Base-by-base conservation (phyloP, 2,888 invertebrate genomes). In the Sicus ferrugineus region DNA sequence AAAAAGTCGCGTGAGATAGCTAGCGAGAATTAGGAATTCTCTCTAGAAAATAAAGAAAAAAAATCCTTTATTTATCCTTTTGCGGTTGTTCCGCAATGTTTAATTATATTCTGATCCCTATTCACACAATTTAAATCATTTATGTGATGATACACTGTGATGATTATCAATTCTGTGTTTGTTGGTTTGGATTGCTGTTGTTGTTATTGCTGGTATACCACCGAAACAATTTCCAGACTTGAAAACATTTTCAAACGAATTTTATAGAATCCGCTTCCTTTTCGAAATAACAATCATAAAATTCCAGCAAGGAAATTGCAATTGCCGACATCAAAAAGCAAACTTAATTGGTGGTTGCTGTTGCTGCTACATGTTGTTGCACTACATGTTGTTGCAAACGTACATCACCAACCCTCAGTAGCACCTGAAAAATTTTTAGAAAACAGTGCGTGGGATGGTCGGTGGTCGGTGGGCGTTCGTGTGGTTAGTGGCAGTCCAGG, bases 251-350 rank as follows among this genome's bases (percentile, higher is more conserved):
- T 11, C 54, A 26, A 28, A 23, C 2, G 23, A 31, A 16, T 23
- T 34, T 59, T 16, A 21, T 14, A 26, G 19, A 21, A 11, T 26
- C 26, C 21, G 42, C 23, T 26, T 42, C 42, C 16, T 23, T 38
- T 42, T 61, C 26, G 6, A 61, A 61, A 61, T 61, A 61, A 42
- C 38, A 61, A 38, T n/a, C 14, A 42, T 26, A 23, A 61, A 42
- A 61, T 28, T 42, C 42, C 42, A 61, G 26, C 42, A 23, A 11
- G 42, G 42, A 61, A 61, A 26, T 61, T 61, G 21, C 42, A 42
- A 26, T 61, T 61, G 42, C 26, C 26, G 61, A 38, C 61, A 38
- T 26, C n/a, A 38, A 61, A 56, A 42, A 42, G 42, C 42, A 30
- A 23, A 6, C 61, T 61, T 42, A 16, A 61, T n/a, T 42, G 61